These are phyloP conservation scores for Cyanistes caeruleus DNA, from an alignment of 2,113 vertebrate species.

Conservation along the genomic window DNA sequence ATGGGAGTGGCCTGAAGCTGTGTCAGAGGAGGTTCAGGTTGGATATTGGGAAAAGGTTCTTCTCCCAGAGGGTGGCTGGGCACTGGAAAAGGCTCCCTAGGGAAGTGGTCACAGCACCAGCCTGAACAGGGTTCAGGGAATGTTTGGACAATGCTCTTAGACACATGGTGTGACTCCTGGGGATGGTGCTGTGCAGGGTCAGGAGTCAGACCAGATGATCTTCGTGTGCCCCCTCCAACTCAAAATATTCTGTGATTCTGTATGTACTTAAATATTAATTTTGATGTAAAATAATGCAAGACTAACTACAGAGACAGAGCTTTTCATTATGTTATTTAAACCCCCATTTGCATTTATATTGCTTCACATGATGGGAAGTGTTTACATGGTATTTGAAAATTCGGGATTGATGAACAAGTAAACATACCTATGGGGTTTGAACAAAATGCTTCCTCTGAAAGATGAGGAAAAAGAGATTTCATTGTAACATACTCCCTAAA, in stretches of 20 bases:
- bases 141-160: not conserved
- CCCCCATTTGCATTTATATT: slow-evolving; percentile 47
- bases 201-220: not conserved
- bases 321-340: slow-evolving; percentile 38
- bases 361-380: slow-evolving; percentile 2
- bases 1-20: not conserved
- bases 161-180: not conserved
- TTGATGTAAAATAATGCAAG: slow-evolving; percentile 14
- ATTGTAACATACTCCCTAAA: slow-evolving; percentile 12
- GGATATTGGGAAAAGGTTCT: not conserved
- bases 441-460: not conserved
- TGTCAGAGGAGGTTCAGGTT: not conserved
- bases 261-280: not conserved
- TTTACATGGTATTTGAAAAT: slow-evolving; percentile 32
- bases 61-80: no score
- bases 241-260: not conserved
- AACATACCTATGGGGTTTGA: not conserved
- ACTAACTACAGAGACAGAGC: not conserved
- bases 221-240: not conserved
- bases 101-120: not conserved
- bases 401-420: slow-evolving; percentile 3
- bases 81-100: not conserved
- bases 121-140: not conserved
- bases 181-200: not conserved
- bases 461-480: not conserved